Evolutionary conservation across 1,140 invertebrate species (phyloP).

Genomic region (Aethina tumida): DNA sequence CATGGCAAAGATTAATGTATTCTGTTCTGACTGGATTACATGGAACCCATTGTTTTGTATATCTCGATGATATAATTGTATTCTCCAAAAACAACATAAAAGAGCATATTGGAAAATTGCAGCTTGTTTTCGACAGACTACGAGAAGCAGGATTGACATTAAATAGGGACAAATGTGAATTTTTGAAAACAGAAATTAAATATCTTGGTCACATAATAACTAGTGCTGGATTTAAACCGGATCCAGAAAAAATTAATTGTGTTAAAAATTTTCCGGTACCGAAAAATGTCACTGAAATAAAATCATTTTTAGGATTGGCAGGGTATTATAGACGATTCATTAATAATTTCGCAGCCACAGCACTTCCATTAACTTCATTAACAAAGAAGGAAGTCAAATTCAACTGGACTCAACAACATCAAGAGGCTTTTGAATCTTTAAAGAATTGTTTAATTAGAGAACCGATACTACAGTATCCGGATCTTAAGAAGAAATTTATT

Average conservation of each 20-base stretch:
- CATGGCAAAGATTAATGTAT: conserved; percentile 10
- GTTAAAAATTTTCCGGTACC: conserved; percentile 22
- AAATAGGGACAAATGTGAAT: conserved; percentile 38
- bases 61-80: conserved; percentile 21
- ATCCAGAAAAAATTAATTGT: conserved; percentile 20
- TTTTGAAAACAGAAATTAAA: conserved; percentile 32
- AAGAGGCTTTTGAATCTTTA: too few species aligned
- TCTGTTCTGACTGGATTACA: conserved; percentile 8
- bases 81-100: conserved; percentile 10
- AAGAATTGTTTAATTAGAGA: too few species aligned
- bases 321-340: too few species aligned
- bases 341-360: too few species aligned
- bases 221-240: conserved; percentile 8
- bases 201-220: conserved; percentile 34
- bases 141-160: conserved; percentile 33
- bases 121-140: conserved; percentile 22
- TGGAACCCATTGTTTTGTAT: conserved; percentile 14
- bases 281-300: conserved; percentile 23
- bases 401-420: too few species aligned
- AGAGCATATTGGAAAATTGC: conserved; percentile 27
- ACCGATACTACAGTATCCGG: too few species aligned
- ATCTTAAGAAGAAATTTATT: too few species aligned
- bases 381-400: too few species aligned
- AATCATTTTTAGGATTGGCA: conserved; percentile 21
- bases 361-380: too few species aligned